Evolutionary conservation across 2,113 vertebrate genomes (phyloP), one percentile per base, ranked within the genome.

Genomic region (Cygnus atratus): DNA sequence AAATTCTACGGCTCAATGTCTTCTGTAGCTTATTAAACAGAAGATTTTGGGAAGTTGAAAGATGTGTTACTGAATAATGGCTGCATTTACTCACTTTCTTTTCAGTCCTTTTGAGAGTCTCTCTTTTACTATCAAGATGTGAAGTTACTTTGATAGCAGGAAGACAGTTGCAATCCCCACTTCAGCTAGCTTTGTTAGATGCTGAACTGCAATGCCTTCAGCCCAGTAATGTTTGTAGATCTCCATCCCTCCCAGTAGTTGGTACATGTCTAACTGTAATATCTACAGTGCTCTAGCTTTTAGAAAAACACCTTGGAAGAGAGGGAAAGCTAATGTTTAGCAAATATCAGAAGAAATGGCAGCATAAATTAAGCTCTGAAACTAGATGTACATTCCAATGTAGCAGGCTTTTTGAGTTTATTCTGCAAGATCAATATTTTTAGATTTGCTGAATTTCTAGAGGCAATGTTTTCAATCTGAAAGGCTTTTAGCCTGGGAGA

Each of bases 401-500:
- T 50, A 76, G 73, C 77, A 35, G 12, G 76, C 41, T 62, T 87
- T 88, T 55, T 35, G 76, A 91, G 72, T 44, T 88, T 87, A 67
- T 8, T 83, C 84, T 92, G 67, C 16, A 25, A 95, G 82, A 79
- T 63, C 11, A 11, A 63, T 92, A 77, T 75, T 88, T 91, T 94
- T 79, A 84, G 65, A 44, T 93, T 85, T 94, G 81, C 84, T 80
- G 80, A 75, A 86, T 78, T 87, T 95, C 81, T 80, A 94, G 88
- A 91, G 77, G 73, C 72, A 70, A 63, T 43, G 57, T 93, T 93
- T 95, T 88, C 81, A 87, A 24, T 87, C 46, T 35, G 19, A 59
- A 85, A 80, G 55, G 12, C 43, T 74, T 86, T 92, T 90, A 93
- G 75, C 76, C 76, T 59, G n/a, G 33, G 25, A 63, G 80, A 54